phyloP scores from a whole-genome alignment of 2,797 vertebrate species.

The Ibycter americanus region DNA sequence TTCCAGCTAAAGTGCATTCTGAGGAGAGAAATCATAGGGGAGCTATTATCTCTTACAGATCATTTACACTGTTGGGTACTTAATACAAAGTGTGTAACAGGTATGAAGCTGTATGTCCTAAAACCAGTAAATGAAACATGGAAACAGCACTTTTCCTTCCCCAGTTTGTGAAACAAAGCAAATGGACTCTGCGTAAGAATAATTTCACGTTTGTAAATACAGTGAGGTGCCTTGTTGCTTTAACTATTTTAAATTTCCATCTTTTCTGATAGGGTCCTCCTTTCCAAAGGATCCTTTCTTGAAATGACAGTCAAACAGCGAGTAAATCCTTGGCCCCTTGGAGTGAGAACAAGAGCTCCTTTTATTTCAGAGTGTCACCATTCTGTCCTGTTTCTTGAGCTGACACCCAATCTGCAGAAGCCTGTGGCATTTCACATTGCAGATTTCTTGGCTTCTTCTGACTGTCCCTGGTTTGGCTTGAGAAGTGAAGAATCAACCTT shows the following conservation, averaged over 20 bases:
- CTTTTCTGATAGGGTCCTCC: background rate
- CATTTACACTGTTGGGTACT: background rate
- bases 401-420: background rate
- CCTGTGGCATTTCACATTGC: background rate
- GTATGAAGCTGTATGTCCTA: background rate
- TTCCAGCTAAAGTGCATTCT: background rate
- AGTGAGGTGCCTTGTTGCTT: background rate
- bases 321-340: background rate
- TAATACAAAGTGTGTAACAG: background rate
- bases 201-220: background rate
- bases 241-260: background rate
- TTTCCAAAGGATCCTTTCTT: background rate
- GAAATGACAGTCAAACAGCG: rapidly evolving
- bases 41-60: background rate
- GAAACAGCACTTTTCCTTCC: background rate
- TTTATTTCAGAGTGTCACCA: background rate
- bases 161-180: background rate
- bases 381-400: background rate
- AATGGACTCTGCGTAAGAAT: background rate
- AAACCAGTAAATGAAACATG: background rate
- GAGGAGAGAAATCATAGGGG: rapidly evolving
- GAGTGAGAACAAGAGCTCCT: background rate
- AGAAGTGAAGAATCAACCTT: background rate
- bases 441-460: background rate
- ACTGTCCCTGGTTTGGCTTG: background rate